Percentiles rank a stretch among this genome's conserved stretches.
Evolutionary conservation across 2,797 vertebrate genomes (phyloP).

Genomic region (Harpagifer antarcticus): DNA sequence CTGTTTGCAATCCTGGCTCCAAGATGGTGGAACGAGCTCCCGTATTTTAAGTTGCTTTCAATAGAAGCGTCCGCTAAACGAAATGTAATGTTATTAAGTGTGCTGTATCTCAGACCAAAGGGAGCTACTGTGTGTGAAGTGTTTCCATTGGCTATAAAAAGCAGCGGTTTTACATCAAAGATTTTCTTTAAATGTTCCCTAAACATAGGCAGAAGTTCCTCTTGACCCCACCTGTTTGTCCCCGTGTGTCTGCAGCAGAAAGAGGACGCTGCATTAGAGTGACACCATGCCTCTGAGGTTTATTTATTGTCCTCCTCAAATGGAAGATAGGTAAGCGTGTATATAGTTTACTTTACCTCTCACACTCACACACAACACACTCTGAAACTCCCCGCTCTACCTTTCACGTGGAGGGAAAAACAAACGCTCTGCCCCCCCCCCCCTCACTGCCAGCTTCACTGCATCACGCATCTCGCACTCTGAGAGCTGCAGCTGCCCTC

Average conservation of each 20-base stretch:
- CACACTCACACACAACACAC: neutral
- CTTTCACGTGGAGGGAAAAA: slow-evolving; percentile 25
- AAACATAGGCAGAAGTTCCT: neutral
- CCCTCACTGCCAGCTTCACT: slow-evolving; percentile 35
- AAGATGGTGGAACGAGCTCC: too few relatives aligned
- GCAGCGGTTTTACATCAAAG: too few relatives aligned
- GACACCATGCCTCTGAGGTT: neutral
- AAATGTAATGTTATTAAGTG: too few relatives aligned
- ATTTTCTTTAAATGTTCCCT: too few relatives aligned
- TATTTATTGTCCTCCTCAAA: slow-evolving; percentile 4
- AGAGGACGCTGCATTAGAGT: neutral
- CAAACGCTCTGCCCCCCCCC: neutral
- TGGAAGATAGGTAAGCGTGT: slow-evolving; percentile 3
- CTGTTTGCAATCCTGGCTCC: too few relatives aligned
- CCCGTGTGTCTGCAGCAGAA: neutral
- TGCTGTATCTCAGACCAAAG: too few relatives aligned
- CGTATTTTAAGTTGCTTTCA: too few relatives aligned
- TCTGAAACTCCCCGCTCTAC: neutral
- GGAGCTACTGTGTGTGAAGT: too few relatives aligned
- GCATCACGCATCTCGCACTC: slow-evolving; percentile 49
- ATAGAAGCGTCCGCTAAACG: too few relatives aligned
- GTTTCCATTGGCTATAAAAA: too few relatives aligned
- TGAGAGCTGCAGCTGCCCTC: slow-evolving; percentile 53
- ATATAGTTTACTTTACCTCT: neutral
- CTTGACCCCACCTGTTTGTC: neutral